These are phyloP conservation scores for Melanostoma scalare DNA, from an alignment of 2,888 invertebrate species.

Conservation along the genomic window DNA sequence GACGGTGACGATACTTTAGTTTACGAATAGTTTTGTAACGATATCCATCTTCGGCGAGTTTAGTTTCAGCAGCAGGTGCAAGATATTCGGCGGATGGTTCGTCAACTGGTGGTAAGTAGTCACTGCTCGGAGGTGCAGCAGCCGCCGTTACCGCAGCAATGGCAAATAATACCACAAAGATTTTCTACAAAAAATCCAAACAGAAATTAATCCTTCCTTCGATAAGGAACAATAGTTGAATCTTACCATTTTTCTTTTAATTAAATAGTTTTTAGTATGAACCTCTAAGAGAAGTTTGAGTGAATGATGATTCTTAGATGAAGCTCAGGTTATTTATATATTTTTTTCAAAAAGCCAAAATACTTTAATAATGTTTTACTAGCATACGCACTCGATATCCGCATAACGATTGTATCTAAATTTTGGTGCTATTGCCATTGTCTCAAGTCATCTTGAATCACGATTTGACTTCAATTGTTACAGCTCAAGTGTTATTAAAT, in stretches of 20 bases:
- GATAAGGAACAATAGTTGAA: conserved; percentile 6
- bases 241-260: conserved; percentile 52
- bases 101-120: conserved; percentile 78
- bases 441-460: conserved; percentile 17
- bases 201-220: background rate
- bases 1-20: conserved; percentile 79
- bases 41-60: conserved; percentile 79
- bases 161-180: conserved; percentile 75
- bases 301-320: conserved; percentile 58
- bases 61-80: conserved; percentile 77
- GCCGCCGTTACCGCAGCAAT: conserved; percentile 76
- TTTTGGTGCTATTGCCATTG: background rate
- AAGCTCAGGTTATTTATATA: conserved; percentile 61
- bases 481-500: conserved; percentile 3
- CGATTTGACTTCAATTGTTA: background rate
- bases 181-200: conserved; percentile 75
- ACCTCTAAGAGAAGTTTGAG: conserved; percentile 20
- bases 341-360: conserved; percentile 30
- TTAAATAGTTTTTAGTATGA: background rate
- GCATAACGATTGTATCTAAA: background rate
- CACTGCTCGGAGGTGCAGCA: conserved; percentile 76
- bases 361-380: background rate
- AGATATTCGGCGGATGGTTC: conserved; percentile 77
- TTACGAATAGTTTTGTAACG: conserved; percentile 80
- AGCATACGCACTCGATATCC: conserved; percentile 27